phyloP scores from a whole-genome alignment of 2,113 vertebrate genomes.

The Abramis brama region DNA sequence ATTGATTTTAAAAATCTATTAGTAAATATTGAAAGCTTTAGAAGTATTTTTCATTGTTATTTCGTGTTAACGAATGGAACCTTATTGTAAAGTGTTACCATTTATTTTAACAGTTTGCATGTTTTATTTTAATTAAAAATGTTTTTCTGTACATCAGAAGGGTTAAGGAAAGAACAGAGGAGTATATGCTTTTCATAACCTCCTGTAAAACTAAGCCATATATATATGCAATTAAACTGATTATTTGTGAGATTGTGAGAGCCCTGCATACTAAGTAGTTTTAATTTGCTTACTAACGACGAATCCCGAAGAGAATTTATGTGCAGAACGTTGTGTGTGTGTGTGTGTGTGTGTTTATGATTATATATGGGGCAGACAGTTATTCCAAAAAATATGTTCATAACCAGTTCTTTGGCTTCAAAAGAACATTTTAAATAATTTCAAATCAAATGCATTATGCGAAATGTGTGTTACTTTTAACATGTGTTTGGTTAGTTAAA shows the following conservation, averaged over 20 bases:
- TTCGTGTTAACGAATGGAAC: neutral
- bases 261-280: neutral
- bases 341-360: neutral
- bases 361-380: neutral
- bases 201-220: constrained; percentile 1
- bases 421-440: neutral
- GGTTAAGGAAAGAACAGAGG: neutral
- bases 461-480: neutral
- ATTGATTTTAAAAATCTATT: neutral
- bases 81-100: neutral
- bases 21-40: neutral
- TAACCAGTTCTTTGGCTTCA: neutral
- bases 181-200: constrained; percentile 6
- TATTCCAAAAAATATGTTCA: neutral
- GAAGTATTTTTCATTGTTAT: neutral
- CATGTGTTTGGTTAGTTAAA: neutral
- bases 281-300: neutral
- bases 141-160: constrained; percentile 49
- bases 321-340: neutral
- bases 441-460: neutral
- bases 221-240: constrained; percentile 5
- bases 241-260: constrained; percentile 13
- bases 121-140: neutral
- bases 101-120: neutral
- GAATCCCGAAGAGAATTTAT: neutral